phyloP scores from a whole-genome alignment of 2,888 invertebrate species.

The Kryphioiulus occultus region DNA sequence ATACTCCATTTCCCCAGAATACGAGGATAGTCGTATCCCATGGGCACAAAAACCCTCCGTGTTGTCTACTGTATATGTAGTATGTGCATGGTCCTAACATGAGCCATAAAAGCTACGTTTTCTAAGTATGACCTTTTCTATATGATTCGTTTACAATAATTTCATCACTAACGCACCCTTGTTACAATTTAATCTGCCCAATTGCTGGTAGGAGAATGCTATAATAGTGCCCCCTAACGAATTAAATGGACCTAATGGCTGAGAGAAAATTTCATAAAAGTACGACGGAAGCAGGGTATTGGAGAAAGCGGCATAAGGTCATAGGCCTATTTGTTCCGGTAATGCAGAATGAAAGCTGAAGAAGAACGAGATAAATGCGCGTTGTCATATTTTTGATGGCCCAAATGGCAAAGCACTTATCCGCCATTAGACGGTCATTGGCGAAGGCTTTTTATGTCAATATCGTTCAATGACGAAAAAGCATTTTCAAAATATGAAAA shows the following conservation, averaged over 20 bases:
- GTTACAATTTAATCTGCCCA: constrained; percentile 5
- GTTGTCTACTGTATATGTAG: too few species aligned
- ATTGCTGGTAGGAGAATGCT: background rate
- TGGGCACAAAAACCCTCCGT: too few species aligned
- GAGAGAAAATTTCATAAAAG: background rate
- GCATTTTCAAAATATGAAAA: background rate
- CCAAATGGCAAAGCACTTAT: constrained; percentile 41
- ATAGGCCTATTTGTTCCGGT: constrained; percentile 40
- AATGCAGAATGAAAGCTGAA: constrained; percentile 42
- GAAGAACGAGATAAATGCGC: constrained; percentile 46
- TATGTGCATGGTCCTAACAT: background rate
- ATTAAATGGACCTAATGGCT: background rate
- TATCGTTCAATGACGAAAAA: constrained; percentile 35
- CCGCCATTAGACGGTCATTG: constrained; percentile 42
- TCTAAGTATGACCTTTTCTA: background rate
- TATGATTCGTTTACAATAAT: background rate
- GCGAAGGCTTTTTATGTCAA: constrained; percentile 36
- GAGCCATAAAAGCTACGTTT: background rate
- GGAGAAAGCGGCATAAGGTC: background rate
- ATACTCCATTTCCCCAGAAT: background rate
- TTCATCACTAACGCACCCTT: background rate
- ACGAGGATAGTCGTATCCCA: too few species aligned
- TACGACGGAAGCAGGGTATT: background rate
- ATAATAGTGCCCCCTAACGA: background rate
- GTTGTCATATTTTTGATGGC: constrained; percentile 46